Conservation (phyloP, 2,113 vertebrate genomes). For the Semnopithecus entellus region DNA sequence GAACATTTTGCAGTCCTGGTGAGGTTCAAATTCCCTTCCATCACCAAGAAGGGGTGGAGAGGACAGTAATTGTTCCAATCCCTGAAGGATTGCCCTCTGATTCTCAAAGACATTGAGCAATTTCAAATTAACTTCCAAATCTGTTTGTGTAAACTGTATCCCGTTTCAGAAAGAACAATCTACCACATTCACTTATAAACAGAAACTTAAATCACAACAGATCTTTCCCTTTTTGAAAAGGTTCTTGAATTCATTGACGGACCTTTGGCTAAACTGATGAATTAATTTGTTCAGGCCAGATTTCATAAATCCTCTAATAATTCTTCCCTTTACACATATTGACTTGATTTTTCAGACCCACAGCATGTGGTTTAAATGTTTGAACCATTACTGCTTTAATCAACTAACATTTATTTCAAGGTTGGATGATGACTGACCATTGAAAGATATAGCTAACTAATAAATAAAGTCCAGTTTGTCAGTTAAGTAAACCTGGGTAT, state of each 20-base stretch:
- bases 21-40: slow-evolving; percentile 65
- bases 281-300: slow-evolving; percentile 86
- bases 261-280: slow-evolving; percentile 85
- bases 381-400: slow-evolving; percentile 88
- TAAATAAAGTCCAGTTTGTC: slow-evolving; percentile 80
- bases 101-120: slow-evolving; percentile 73
- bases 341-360: slow-evolving; percentile 87
- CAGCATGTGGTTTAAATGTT: slow-evolving; percentile 86
- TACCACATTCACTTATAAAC: slow-evolving; percentile 80
- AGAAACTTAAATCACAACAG: slow-evolving; percentile 85
- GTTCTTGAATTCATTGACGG: slow-evolving; percentile 86
- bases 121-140: slow-evolving; percentile 78
- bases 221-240: slow-evolving; percentile 85
- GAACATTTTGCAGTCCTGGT: slow-evolving; percentile 53
- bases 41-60: slow-evolving; percentile 51
- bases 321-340: slow-evolving; percentile 87
- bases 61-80: slow-evolving; percentile 57
- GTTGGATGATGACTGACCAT: slow-evolving; percentile 81
- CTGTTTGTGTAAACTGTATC: slow-evolving; percentile 77
- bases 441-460: slow-evolving; percentile 82
- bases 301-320: slow-evolving; percentile 89
- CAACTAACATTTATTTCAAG: slow-evolving; percentile 86
- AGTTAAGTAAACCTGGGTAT: slow-evolving; percentile 74
- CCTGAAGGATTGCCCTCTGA: slow-evolving; percentile 46
- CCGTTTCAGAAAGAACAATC: slow-evolving; percentile 77